Base-by-base conservation (phyloP, 2,797 vertebrate species). In the Leuciscus waleckii region DNA sequence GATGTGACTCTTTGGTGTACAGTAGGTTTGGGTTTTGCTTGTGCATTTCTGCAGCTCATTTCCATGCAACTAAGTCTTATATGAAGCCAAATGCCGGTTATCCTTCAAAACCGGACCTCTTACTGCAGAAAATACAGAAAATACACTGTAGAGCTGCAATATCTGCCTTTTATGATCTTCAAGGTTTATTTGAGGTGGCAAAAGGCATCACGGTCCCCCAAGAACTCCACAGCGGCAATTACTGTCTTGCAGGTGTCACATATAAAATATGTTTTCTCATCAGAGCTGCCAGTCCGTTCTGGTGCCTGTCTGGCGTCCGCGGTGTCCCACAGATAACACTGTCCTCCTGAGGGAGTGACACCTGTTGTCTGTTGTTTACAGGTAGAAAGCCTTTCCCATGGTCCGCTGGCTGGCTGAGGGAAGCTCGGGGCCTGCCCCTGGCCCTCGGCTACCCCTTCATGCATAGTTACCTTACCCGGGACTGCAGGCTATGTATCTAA, bases 401-500 rank as follows among this genome's bases (percentile, higher is more conserved):
- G 77, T 63, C 83, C 29, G 32, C 67, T 85, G 83, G 11, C 49
- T 76, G 78, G 43, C 9, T 81, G 76, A 77, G 49, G 76, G 68
- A 80, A 85, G 83, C 83, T 85, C 41, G 26, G 77, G 77, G 83
- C 83, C 77, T 73, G 83, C 83, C 68, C 69, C 41, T 37, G 77
- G 83, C 77, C 83, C 43, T 85, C 32, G n/a, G 83, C 74, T 65
- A 80, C 77, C 77, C 76, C 77, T 85, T 85, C 68, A 85, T 85
- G 77, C 77, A 85, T 80, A 79, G 83, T 85, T 85, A 79, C 76
- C 41, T 65, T 68, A 81, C n/a, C n/a, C 1, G 19, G 54, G 46
- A 75, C 86, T 84, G 82, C 82, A 68, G 82, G 82, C 82, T 84
- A 69, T 84, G 69, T 61, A 79, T 87, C 70, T 84, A 84, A 81